Percentiles rank a stretch among this genome's conserved stretches.
Evolutionary conservation across 1,140 invertebrate genomes (phyloP).

Genomic region (Glossosoma conforme): DNA sequence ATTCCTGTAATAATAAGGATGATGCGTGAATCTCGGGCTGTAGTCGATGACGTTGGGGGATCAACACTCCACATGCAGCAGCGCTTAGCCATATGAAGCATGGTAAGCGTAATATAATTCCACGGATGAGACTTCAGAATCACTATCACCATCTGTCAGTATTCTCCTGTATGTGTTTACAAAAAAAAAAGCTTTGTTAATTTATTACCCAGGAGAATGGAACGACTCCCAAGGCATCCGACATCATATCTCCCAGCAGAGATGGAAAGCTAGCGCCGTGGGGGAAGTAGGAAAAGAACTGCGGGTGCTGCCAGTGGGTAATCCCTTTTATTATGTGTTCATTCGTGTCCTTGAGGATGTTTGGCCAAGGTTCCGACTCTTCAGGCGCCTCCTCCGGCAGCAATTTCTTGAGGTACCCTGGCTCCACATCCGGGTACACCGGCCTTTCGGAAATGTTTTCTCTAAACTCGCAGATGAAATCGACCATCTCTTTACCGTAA

Average conservation of each 20-base stretch:
- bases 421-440: conserved; percentile 80
- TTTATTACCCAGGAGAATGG: conserved; percentile 96
- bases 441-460: conserved; percentile 66
- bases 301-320: conserved; percentile 95
- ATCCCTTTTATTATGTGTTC: conserved; percentile 90
- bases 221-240: conserved; percentile 86
- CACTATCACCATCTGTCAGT: too few species aligned
- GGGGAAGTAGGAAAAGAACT: conserved; percentile 96
- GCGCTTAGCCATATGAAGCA: too few species aligned
- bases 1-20: too few species aligned
- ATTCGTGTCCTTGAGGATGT: conserved; percentile 86
- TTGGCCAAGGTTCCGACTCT: conserved; percentile 76
- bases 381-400: conserved; percentile 73
- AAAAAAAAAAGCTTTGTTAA: too few species aligned
- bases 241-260: conserved; percentile 89
- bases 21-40: too few species aligned
- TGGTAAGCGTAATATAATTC: too few species aligned
- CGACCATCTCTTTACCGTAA: conserved; percentile 85
- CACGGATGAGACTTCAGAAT: too few species aligned
- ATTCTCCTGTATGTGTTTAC: too few species aligned
- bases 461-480: conserved; percentile 88
- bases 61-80: too few species aligned
- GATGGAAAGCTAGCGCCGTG: conserved; percentile 93
- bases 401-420: conserved; percentile 74
- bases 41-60: too few species aligned